Conservation (phyloP, 2,113 vertebrate species). For the Lagopus leucura region DNA sequence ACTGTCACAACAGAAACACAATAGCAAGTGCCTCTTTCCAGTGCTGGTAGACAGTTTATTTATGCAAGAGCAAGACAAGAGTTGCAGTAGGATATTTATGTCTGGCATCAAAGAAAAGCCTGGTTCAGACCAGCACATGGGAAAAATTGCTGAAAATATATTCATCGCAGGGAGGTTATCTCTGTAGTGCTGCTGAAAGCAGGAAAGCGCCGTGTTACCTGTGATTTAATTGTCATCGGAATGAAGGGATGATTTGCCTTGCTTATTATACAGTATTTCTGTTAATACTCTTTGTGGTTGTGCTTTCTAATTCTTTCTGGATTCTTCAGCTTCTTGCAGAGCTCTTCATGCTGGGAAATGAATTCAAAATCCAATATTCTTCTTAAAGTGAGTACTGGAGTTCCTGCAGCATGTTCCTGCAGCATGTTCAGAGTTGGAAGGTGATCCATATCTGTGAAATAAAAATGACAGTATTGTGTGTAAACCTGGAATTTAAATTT, state of each 20-base stretch:
- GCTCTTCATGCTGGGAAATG: not conserved
- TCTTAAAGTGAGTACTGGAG: not conserved
- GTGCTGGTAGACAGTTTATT: not conserved
- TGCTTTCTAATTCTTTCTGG: not conserved
- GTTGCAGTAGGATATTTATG: not conserved
- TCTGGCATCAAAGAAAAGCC: not conserved
- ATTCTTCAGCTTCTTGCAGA: not conserved
- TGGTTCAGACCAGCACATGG: not conserved
- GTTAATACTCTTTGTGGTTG: not conserved
- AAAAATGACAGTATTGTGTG: not conserved
- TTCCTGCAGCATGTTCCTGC: not conserved
- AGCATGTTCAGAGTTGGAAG: not conserved
- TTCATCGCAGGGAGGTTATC: not conserved
- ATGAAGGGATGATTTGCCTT: not conserved
- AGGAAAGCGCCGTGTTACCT: not conserved
- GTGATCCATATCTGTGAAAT: not conserved
- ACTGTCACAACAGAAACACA: not conserved
- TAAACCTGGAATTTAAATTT: not conserved
- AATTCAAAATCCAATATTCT: fast-evolving
- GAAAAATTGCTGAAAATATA: slow-evolving; percentile 25
- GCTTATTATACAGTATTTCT: not conserved
- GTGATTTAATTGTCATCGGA: not conserved
- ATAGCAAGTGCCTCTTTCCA: not conserved
- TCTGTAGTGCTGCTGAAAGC: not conserved
- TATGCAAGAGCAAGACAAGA: slow-evolving; percentile 25